Percentiles rank a stretch among this genome's conserved stretches.
These are phyloP conservation scores for Rousettus leschenaultii DNA, from an alignment of 2,113 vertebrate genomes.

Conservation along the genomic window DNA sequence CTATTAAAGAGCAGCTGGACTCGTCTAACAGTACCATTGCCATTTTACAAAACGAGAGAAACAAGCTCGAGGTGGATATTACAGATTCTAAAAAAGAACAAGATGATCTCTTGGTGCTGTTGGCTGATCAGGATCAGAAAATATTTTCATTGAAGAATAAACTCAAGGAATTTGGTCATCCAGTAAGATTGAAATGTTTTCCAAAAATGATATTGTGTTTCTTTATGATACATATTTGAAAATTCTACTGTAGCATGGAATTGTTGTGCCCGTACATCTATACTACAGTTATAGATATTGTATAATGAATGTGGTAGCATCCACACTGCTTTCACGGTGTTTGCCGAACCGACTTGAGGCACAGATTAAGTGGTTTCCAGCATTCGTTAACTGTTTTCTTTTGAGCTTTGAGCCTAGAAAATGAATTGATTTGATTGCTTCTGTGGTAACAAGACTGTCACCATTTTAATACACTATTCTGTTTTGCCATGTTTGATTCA, in stretches of 20 bases:
- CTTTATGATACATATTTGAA: background rate
- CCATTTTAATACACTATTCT: background rate
- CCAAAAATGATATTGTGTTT: background rate
- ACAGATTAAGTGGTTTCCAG: background rate
- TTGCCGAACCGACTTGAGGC: background rate
- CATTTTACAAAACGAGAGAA: constrained; percentile 92
- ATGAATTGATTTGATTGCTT: background rate
- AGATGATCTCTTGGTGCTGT: constrained; percentile 95
- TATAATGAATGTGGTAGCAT: background rate
- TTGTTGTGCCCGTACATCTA: fast-evolving
- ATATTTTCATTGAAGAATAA: constrained; percentile 88
- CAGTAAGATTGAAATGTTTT: constrained; percentile 80
- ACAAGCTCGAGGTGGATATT: constrained; percentile 89
- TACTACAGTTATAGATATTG: background rate
- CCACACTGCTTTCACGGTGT: background rate
- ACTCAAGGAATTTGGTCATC: constrained; percentile 91
- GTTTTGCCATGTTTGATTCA: background rate
- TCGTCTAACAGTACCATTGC: constrained; percentile 90
- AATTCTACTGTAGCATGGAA: background rate
- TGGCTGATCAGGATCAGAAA: constrained; percentile 98
- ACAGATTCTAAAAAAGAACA: constrained; percentile 96
- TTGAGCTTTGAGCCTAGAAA: background rate
- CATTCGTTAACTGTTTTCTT: background rate
- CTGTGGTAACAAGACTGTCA: background rate
- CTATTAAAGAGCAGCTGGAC: constrained; percentile 90